A percentile compares a stretch with the other conserved stretches of the same genome.
Conservation (phyloP, 2,113 vertebrate species). For the Chrysemys picta region DNA sequence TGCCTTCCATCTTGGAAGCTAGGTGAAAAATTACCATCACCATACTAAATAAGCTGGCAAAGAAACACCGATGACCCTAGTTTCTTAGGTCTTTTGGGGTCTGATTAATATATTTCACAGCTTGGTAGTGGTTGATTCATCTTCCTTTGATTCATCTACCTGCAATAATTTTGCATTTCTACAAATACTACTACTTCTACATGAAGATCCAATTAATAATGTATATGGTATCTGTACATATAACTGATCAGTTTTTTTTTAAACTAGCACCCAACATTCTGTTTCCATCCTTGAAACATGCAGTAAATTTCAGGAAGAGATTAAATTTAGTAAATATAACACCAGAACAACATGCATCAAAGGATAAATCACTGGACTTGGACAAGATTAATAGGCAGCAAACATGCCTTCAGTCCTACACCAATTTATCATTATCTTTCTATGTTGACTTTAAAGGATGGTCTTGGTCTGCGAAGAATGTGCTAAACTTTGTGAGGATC, state of each 20-base stretch:
- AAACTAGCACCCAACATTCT: neutral
- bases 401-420: conserved; percentile 61
- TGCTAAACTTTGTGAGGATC: conserved; percentile 62
- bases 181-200: neutral
- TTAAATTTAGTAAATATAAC: neutral
- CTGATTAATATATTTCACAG: neutral
- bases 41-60: neutral
- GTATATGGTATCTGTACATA: neutral
- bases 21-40: neutral
- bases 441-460: conserved; percentile 66
- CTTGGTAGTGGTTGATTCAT: neutral
- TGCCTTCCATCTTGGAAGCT: neutral
- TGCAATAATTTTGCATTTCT: neutral
- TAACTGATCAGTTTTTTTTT: neutral
- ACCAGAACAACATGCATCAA: conserved; percentile 25
- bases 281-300: neutral
- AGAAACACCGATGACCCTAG: rapidly evolving
- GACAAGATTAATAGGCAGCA: conserved; percentile 54
- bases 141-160: neutral
- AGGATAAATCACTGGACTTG: neutral
- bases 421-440: conserved; percentile 71
- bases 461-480: conserved; percentile 67
- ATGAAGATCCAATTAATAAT: neutral
- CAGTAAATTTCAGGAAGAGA: conserved; percentile 20
- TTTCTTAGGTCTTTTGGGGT: neutral